Base-by-base conservation (phyloP, 2,888 invertebrate genomes). In the Gastracanthus pulcherrimus region DNA sequence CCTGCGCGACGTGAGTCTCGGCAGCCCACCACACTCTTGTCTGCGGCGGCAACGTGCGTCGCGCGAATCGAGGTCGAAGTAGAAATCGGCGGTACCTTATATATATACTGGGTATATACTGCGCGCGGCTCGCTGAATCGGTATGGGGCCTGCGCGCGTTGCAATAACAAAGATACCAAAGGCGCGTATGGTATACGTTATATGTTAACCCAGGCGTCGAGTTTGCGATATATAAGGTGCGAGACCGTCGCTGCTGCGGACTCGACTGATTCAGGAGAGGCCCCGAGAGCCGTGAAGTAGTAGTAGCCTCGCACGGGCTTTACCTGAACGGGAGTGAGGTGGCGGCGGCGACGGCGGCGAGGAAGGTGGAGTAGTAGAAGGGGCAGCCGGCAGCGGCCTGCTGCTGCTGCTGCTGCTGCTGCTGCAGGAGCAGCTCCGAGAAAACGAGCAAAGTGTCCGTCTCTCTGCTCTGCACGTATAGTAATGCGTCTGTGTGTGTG, bases 251-350 rank as follows among this genome's bases (percentile, higher is more conserved):
- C 84, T 83, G 82, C 83, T 82, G 81, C 85, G 82, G 86, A 85
- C 87, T 86, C 88, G 88, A 90, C 90, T 91, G 90, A 90, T 87
- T 88, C 88, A 86, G 87, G 55, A 38, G 67, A 23, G 81, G 67
- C 75, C 66, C 67, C 5, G 67, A 45, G 87, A 87, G 86, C 85
- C 85, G 67, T 62, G 67, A 55, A 69, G 60, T 70, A 70, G 84
- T 83, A n/a, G 55, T 11, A 36, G 26, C 58, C n/a, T n/a, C n/a
- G n/a, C n/a, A n/a, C 19, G 55, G 34, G 51, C 55, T 48, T 48
- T 87, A 87, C 88, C 86, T 85, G 88, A 82, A 83, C 82, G 83
- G 84, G 83, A 83, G 86, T 82, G 86, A 87, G 86, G 80, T 36
- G 36, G 58, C 34, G 55, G 29, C 55, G 80, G 85, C 81, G 84